Base-by-base conservation (phyloP, 2,888 invertebrate species). In the Eristalis pertinax region DNA sequence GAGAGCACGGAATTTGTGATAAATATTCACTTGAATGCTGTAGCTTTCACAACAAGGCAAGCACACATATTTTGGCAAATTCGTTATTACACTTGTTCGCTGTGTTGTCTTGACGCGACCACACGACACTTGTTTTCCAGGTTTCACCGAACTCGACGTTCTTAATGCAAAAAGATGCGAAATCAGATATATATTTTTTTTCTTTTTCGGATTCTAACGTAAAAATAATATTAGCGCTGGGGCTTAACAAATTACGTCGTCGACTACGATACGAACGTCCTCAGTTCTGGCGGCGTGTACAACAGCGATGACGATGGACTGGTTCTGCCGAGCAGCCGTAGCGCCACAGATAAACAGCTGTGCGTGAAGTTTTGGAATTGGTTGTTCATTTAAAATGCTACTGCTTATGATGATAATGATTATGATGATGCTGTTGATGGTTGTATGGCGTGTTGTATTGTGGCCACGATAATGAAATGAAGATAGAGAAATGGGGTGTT, bases 341-440 rank as follows among this genome's bases (percentile, higher is more conserved):
- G 68, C 67, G 50, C 73, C 79, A 80, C 76, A 73, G 79, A 73
- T 76, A 84, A 87, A 84, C 87, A 87, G 87, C 87, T 87, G 87
- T 83, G 78, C 72, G 41, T 68, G 22, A 63, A 75, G 56, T 87
- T 79, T 35, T 79, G 72, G 68, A 80, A 73, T 80, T 87, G 64
- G 72, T 69, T 79, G 76, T 65, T 87, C 87, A 80, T 76, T 87
- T 76, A 64, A 87, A 79, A 64, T 50, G 63, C 29, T 63, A 60
- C 7, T 26, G 63, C 26, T 41, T 26, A 38, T 41, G 60, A 24
- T 76, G 43, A 24, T 32, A 41, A 41, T 65, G 69, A 22, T 72
- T 50, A 64, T 68, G 13, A 43, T 74, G 64, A 19, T 64, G 38
- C 26, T 79, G 68, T n/a, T 68, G 62, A n/a, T 67, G 35, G 32